Evolutionary conservation across 2,797 vertebrate genomes (phyloP), one percentile per base, ranked within the genome.

Genomic region (Knipowitschia caucasica): DNA sequence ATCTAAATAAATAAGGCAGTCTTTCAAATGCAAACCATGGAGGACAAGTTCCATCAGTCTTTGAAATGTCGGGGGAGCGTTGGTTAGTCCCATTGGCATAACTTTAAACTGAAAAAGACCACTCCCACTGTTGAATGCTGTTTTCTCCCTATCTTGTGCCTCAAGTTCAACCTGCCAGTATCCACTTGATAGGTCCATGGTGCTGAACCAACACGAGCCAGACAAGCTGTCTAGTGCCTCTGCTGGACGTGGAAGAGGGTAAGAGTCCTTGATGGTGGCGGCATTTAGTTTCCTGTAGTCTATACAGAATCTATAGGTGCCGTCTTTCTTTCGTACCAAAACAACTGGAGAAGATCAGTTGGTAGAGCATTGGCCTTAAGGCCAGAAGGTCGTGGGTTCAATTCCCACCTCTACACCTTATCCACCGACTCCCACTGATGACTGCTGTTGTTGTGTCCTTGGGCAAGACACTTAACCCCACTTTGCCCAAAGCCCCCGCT

Each of bases 271-370:
- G 1, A 63, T 35, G 10, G 67, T 70, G 12, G 23, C 24, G 17
- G 35, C 38, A 59, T 68, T 62, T 4, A 59, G 4, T n/a, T 61
- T 61, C 4, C 36, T 20, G 1, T 53, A 75, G 30, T 67, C 60
- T 6, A 62, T 58, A 10, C 46, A 68, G 12, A 68, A 68, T 12
- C 62, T 56, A 2, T 66, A 73, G 2, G 30, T 63, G 8, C 47
- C 51, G 40, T 59, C 54, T 31, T 51, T 68, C 2, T 55, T 64
- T 0, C 40, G 50, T 0, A 68, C 56, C 4, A 57, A 18, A 2
- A 73, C 49, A 7, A 64, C 27, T 23, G 39, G 53, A 2, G 53
- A 64, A 10, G 57, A 45, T 50, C 65, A 69, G 7, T n/a, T n/a
- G n/a, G n/a, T n/a, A n/a, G n/a, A n/a, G n/a, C n/a, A n/a, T n/a